Evolutionary conservation across 2,797 vertebrate genomes (phyloP), one percentile per base, ranked within the genome.

Genomic region (Sus cebifrons): DNA sequence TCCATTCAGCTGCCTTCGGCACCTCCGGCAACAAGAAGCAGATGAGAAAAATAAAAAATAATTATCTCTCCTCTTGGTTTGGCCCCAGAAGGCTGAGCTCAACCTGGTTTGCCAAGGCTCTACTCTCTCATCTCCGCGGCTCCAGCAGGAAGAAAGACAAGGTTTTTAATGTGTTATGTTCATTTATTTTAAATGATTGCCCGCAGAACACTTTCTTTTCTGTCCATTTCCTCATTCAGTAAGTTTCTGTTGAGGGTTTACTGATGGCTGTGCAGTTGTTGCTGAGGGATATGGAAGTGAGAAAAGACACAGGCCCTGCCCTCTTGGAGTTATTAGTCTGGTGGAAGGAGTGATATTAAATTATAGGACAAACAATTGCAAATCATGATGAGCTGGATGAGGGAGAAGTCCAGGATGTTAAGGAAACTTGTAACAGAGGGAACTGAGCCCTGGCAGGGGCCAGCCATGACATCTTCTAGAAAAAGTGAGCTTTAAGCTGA

Each of bases 21-120:
- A 81, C 32, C 25, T 75, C 20, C 12, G 49, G 94, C 93, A 96
- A 78, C 18, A 85, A 92, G 79, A 96, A 89, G 29, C 44, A n/a
- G 44, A 23, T 27, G 17, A 96, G 95, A 97, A 85, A 96, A 86
- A 54, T 78, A 86, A 96, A 75, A 95, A 78, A 64, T 79, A 91
- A 97, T 86, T 96, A 44, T 75, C 81, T 29, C 77, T 95, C 88
- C 83, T 95, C 70, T 89, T 97, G 82, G 8, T 29, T 86, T 78
- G 3, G 4, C 86, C 81, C 67, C 89, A 83, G 56, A 89, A 58
- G 60, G 49, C 18, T 86, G 89, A 95, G 89, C 91, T 91, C 81
- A 89, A 17, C 67, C 70, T 96, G 21, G 67, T 85, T 94, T 93
- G 40, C 74, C 62, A 95, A 92, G 91, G 90, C 77, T 79, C 68